phyloP scores from a whole-genome alignment of 2,113 vertebrate species.

The Otis tarda region DNA sequence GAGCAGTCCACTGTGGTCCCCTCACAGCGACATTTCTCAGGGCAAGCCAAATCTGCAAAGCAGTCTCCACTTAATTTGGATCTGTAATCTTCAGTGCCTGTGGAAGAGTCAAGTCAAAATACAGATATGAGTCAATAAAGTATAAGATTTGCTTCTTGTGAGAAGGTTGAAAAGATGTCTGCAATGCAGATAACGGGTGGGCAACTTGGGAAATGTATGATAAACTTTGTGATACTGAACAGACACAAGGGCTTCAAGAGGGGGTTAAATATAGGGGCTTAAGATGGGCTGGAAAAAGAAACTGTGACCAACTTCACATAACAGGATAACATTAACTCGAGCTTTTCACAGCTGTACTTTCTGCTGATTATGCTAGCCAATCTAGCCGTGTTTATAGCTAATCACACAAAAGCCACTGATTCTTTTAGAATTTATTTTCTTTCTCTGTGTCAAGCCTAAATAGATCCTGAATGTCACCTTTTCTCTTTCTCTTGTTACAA shows the following conservation, averaged over 20 bases:
- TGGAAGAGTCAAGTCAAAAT: constrained; percentile 71
- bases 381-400: constrained; percentile 67
- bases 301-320: constrained; percentile 74
- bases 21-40: constrained; percentile 97
- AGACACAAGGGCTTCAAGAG: constrained; percentile 73
- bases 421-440: constrained; percentile 63
- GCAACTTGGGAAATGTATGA: constrained; percentile 69
- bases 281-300: constrained; percentile 74
- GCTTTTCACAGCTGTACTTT: constrained; percentile 87
- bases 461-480: constrained; percentile 57
- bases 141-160: background rate
- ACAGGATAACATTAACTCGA: constrained; percentile 76
- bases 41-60: constrained; percentile 95
- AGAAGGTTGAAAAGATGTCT: constrained; percentile 56
- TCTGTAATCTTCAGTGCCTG: constrained; percentile 98
- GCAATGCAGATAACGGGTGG: constrained; percentile 68
- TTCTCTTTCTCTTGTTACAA: constrained; percentile 39
- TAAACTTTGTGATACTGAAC: constrained; percentile 68
- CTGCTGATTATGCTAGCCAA: constrained; percentile 80
- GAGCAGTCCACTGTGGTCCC: constrained; percentile 97
- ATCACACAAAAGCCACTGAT: constrained; percentile 67
- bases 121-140: constrained; percentile 55
- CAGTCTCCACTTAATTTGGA: constrained; percentile 96
- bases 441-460: constrained; percentile 63
- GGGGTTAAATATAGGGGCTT: constrained; percentile 76